Conservation (phyloP, 2,888 invertebrate genomes). For the Cataglyphis cursor region DNA sequence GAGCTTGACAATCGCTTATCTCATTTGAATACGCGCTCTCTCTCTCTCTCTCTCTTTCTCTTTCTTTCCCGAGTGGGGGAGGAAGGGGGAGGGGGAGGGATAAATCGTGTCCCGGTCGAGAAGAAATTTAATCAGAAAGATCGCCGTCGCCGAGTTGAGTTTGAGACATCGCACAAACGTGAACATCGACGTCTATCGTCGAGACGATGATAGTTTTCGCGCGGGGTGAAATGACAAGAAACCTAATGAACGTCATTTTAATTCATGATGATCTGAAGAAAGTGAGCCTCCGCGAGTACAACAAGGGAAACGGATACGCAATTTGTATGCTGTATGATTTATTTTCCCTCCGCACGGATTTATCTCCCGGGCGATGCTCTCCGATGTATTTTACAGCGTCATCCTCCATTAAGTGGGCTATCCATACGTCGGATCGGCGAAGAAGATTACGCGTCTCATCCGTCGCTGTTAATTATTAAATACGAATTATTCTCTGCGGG, state of each 20-base stretch:
- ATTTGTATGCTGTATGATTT: constrained; percentile 73
- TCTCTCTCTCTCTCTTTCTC: constrained; percentile 38
- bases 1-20: constrained; percentile 69
- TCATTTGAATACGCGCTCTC: constrained; percentile 67
- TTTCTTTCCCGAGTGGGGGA: neutral
- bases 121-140: constrained; percentile 51
- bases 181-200: constrained; percentile 1
- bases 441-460: constrained; percentile 49
- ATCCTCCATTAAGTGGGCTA: constrained; percentile 69
- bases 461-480: constrained; percentile 49
- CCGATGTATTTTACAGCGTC: constrained; percentile 72
- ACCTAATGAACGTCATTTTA: constrained; percentile 45
- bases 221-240: constrained; percentile 23
- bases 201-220: constrained; percentile 31
- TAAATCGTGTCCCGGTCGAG: constrained; percentile 37
- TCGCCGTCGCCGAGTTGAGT: constrained; percentile 15
- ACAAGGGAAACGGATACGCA: constrained; percentile 49
- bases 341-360: constrained; percentile 68
- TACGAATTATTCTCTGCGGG: constrained; percentile 47
- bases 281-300: constrained; percentile 39
- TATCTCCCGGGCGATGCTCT: constrained; percentile 65
- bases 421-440: constrained; percentile 54
- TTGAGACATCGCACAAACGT: constrained; percentile 20
- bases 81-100: neutral
- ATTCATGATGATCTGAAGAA: constrained; percentile 40